Percentiles rank a stretch among this genome's conserved stretches.
These are phyloP conservation scores for Phataginus tricuspis DNA, from an alignment of 2,797 vertebrate species.

Conservation along the genomic window DNA sequence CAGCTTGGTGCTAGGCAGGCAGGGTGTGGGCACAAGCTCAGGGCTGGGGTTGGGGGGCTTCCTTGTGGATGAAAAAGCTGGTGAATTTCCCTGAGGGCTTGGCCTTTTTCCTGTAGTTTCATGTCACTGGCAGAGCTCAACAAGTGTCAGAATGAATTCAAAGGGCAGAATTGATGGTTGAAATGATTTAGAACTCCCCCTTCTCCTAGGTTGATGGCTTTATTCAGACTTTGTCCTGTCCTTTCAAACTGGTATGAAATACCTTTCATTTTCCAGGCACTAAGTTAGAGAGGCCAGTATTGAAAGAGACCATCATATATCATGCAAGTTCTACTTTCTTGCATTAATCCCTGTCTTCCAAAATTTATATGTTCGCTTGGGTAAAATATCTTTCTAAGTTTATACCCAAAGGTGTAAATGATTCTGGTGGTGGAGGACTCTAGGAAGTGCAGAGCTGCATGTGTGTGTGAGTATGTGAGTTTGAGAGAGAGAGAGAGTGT, in stretches of 20 bases:
- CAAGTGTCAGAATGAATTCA: conserved; percentile 84
- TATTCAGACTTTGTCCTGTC: conserved; percentile 89
- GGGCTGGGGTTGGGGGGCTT: neutral
- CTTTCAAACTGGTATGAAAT: conserved; percentile 80
- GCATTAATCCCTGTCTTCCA: neutral
- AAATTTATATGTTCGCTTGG: neutral
- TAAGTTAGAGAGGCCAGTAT: neutral
- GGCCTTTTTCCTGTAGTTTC: conserved; percentile 80
- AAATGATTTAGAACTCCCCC: conserved; percentile 91
- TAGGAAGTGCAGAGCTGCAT: neutral
- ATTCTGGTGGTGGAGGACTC: neutral
- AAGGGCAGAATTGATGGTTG: conserved; percentile 75
- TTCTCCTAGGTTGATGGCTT: conserved; percentile 84
- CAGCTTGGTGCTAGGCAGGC: neutral
- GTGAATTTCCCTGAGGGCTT: neutral
- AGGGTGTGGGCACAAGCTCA: neutral
- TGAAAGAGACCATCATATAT: conserved; percentile 58
- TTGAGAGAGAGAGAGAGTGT: neutral
- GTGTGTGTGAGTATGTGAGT: neutral
- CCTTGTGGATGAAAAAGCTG: neutral
- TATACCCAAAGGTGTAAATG: neutral
- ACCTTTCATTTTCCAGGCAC: conserved; percentile 65
- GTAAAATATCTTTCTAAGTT: neutral
- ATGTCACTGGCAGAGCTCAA: conserved; percentile 85
- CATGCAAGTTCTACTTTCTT: conserved; percentile 48